Evolutionary conservation across 2,888 invertebrate species (phyloP), one percentile per base, ranked within the genome.

Genomic region (Cremastinae sp.): DNA sequence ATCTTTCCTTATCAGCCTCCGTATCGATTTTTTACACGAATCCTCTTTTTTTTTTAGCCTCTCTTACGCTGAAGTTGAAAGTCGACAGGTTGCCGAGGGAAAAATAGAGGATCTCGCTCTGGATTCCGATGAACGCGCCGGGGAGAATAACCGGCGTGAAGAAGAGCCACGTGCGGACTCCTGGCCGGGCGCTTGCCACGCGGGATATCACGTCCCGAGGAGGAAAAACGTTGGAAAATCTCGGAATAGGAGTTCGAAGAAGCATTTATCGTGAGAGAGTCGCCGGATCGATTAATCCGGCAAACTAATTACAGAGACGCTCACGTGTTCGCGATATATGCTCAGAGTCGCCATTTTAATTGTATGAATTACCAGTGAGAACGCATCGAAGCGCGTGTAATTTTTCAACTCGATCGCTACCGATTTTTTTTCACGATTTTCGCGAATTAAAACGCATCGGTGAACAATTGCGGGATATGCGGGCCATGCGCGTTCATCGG

Each of bases 71-170:
- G 28, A 28, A 28, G 28, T 5, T 3, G 2, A 5, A 28, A 3
- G 28, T 28, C 28, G 2, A 28, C 28, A 28, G 28, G 28, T 28
- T 28, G 5, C 28, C 64, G 34, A 49, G 45, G 7, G 9, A 20
- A 10, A 43, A 54, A 56, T 65, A 62, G 66, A 54, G 43, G 71
- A 75, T 75, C n/a, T n/a, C 75, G 65, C 53, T 71, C 56, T 56
- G 64, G 54, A 75, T 72, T 68, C 75, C 66, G 51, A 12, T 22
- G 66, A 51, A 36, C 58, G n/a, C n/a, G n/a, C n/a, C n/a, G n/a
- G n/a, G 58, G 45, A 64, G 16, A 56, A n/a, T n/a, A n/a, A 20
- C 41, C 47, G 43, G 62, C 16, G 68, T 18, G 62, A 68, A 62
- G 71, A 72, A 69, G 61, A 75, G 56, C 56, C 12, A 45, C 61